phyloP scores from a whole-genome alignment of 53 echinoderm and acorn worm genomes.

The Crossaster papposus region DNA sequence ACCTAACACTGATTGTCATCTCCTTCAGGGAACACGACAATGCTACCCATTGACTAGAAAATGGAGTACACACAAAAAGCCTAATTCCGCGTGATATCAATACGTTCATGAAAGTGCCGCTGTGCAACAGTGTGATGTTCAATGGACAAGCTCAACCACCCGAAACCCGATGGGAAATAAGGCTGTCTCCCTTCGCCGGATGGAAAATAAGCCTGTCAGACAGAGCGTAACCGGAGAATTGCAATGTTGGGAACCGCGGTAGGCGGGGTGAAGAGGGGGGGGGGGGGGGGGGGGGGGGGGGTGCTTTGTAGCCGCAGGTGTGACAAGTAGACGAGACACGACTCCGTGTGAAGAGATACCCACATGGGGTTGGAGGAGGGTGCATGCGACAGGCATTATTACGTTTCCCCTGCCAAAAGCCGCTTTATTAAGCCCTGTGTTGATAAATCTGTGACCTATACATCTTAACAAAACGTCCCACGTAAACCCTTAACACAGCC shows the following conservation, averaged over 20 bases:
- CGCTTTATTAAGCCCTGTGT: neutral
- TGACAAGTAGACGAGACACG: slow-evolving; percentile 6
- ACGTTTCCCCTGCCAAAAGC: neutral
- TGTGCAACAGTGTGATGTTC: neutral
- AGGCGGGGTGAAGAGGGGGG: neutral
- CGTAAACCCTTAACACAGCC: neutral
- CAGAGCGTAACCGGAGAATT: neutral
- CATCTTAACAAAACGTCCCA: neutral
- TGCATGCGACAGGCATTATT: neutral
- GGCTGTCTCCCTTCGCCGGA: neutral
- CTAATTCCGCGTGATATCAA: neutral
- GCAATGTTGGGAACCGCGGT: neutral
- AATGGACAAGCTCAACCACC: neutral
- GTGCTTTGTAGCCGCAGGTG: neutral
- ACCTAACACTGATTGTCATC: neutral
- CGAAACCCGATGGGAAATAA: neutral
- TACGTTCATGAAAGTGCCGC: neutral
- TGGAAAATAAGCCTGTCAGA: neutral
- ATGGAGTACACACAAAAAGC: neutral
- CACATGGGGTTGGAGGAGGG: neutral
- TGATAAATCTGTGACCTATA: neutral
- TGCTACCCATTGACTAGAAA: neutral
- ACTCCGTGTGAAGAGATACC: neutral
- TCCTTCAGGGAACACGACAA: neutral
- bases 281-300: neutral